Evolutionary conservation across 2,888 invertebrate genomes (phyloP).

Genomic region (Bembecia ichneumoniformis): DNA sequence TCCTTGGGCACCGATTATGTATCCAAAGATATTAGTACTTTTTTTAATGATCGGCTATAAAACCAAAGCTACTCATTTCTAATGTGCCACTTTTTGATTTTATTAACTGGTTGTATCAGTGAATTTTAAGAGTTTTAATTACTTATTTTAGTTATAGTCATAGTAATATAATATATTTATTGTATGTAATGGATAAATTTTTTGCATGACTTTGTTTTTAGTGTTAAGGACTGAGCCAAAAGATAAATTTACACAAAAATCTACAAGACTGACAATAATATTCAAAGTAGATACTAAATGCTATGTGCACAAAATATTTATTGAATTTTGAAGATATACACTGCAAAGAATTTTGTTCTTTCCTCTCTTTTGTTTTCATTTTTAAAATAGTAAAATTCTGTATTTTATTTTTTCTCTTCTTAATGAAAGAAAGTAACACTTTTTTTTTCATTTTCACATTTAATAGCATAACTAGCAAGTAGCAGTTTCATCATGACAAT

Average conservation of each 20-base stretch:
- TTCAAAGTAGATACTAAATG: constrained; percentile 67
- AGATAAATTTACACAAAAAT: constrained; percentile 56
- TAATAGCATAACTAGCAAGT: not conserved
- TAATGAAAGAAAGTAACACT: too few species aligned
- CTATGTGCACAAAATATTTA: constrained; percentile 57
- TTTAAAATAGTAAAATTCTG: too few species aligned
- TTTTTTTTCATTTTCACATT: too few species aligned
- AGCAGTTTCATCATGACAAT: constrained; percentile 60
- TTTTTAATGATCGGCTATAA: constrained; percentile 46
- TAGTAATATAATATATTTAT: constrained; percentile 61
- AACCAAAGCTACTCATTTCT: constrained; percentile 55
- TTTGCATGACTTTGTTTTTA: constrained; percentile 63
- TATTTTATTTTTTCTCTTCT: too few species aligned
- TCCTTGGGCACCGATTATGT: not conserved
- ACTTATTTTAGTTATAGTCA: constrained; percentile 42
- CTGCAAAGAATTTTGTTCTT: too few species aligned
- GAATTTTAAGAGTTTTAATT: constrained; percentile 38
- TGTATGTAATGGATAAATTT: constrained; percentile 56
- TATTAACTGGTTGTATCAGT: constrained; percentile 46
- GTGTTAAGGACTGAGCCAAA: constrained; percentile 62
- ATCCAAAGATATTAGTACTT: constrained; percentile 26
- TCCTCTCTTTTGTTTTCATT: too few species aligned
- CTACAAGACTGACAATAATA: constrained; percentile 72
- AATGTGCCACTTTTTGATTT: constrained; percentile 57
- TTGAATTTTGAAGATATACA: too few species aligned